Evolutionary conservation across 2,888 invertebrate genomes (phyloP).

Genomic region (Phlogophora meticulosa): DNA sequence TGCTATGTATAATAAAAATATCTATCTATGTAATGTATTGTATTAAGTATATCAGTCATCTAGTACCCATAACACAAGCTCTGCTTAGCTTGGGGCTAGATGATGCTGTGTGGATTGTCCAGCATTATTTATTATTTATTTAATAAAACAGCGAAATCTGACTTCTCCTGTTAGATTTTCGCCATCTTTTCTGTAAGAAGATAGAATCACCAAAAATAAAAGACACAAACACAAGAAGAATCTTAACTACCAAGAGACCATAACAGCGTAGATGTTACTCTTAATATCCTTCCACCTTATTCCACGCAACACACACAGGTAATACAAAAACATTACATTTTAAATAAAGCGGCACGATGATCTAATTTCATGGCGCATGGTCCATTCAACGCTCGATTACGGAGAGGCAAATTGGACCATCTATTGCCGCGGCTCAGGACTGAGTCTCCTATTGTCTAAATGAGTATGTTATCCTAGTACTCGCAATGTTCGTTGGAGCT

Average conservation of each 20-base stretch:
- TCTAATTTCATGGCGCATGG: slow-evolving; percentile 87
- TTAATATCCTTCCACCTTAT: slow-evolving; percentile 43
- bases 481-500: slow-evolving; percentile 68
- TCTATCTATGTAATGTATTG: too few species aligned
- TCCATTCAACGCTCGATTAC: slow-evolving; percentile 87
- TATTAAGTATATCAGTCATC: too few species aligned
- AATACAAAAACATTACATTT: slow-evolving; percentile 59
- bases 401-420: slow-evolving; percentile 87
- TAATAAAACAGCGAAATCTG: neutral
- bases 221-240: neutral
- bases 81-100: too few species aligned
- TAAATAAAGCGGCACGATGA: slow-evolving; percentile 69
- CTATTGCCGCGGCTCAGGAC: slow-evolving; percentile 76
- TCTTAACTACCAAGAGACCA: slow-evolving; percentile 17
- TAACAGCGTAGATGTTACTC: slow-evolving; percentile 32
- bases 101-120: too few species aligned
- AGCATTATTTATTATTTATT: too few species aligned
- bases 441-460: slow-evolving; percentile 73
- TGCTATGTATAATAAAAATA: too few species aligned
- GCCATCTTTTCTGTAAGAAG: neutral
- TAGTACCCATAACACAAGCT: too few species aligned
- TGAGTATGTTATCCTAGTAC: slow-evolving; percentile 78
- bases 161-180: neutral
- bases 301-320: slow-evolving; percentile 46
- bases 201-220: neutral